Conservation (phyloP, 2,888 invertebrate species). For the Cacoxenus indagator region DNA sequence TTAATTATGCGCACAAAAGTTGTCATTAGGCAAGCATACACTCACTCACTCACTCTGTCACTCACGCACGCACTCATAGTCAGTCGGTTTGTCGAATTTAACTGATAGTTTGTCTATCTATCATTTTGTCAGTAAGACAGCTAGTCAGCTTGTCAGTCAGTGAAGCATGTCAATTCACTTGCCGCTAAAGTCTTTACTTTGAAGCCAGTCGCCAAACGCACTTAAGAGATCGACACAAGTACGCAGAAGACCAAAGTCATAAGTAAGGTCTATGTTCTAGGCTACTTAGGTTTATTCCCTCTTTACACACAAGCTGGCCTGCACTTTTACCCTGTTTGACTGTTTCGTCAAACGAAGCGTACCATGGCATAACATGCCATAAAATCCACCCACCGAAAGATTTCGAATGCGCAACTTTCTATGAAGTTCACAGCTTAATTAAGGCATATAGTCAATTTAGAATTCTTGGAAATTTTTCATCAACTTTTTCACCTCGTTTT, state of each 20-base stretch:
- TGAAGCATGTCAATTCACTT: background rate
- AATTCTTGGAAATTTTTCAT: background rate
- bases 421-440: background rate
- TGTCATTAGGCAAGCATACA: background rate
- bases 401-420: background rate
- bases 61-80: background rate
- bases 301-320: too few relatives aligned
- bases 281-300: too few relatives aligned
- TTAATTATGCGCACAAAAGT: conserved; percentile 5
- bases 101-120: background rate
- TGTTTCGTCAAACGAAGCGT: background rate
- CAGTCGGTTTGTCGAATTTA: background rate
- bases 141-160: background rate
- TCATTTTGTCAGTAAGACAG: background rate
- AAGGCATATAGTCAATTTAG: background rate
- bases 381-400: background rate
- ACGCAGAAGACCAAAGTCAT: too few relatives aligned
- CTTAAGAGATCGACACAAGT: too few relatives aligned
- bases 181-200: background rate
- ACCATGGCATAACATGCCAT: background rate
- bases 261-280: too few relatives aligned
- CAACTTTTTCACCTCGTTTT: background rate
- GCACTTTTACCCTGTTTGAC: background rate
- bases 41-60: background rate
- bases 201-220: too few relatives aligned